Evolutionary conservation across 2,888 invertebrate species (phyloP).

Genomic region (Prosopocoilus inquinatus): DNA sequence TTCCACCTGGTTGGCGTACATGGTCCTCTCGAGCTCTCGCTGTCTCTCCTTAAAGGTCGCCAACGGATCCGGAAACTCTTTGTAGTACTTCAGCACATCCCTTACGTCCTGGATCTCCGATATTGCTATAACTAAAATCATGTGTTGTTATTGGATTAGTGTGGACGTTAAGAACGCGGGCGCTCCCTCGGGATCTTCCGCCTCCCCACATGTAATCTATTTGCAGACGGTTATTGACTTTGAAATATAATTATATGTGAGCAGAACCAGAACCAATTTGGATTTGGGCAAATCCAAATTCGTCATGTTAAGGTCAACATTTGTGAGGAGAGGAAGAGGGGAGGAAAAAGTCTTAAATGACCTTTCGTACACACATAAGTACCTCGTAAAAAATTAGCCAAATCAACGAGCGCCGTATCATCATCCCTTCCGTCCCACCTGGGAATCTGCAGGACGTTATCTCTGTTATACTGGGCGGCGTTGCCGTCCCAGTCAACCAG

Average conservation of each 20-base stretch:
- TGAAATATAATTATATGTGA: too few species aligned
- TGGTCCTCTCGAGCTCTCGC: slow-evolving; percentile 55
- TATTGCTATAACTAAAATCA: slow-evolving; percentile 64
- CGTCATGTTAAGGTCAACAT: too few species aligned
- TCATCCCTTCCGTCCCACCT: slow-evolving; percentile 93
- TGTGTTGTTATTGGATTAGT: background rate
- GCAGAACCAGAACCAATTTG: background rate
- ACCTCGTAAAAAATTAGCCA: slow-evolving; percentile 63
- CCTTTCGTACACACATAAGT: slow-evolving; percentile 18
- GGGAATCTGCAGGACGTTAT: slow-evolving; percentile 82
- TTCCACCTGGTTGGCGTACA: slow-evolving; percentile 7
- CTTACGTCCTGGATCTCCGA: slow-evolving; percentile 92
- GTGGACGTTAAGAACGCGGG: too few species aligned
- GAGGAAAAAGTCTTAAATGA: background rate
- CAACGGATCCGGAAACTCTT: slow-evolving; percentile 90
- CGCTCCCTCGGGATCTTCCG: too few species aligned
- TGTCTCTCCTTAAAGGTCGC: slow-evolving; percentile 92
- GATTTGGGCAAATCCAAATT: background rate
- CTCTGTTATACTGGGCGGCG: slow-evolving; percentile 82
- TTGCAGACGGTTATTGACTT: too few species aligned
- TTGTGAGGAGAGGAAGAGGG: background rate
- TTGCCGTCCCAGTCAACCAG: slow-evolving; percentile 92
- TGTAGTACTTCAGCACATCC: slow-evolving; percentile 88
- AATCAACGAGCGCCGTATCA: slow-evolving; percentile 83
- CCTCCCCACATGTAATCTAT: too few species aligned